Percentiles rank a stretch among this genome's conserved stretches.
Evolutionary conservation across 2,797 vertebrate species (phyloP).

Genomic region (Lagodon rhomboides): DNA sequence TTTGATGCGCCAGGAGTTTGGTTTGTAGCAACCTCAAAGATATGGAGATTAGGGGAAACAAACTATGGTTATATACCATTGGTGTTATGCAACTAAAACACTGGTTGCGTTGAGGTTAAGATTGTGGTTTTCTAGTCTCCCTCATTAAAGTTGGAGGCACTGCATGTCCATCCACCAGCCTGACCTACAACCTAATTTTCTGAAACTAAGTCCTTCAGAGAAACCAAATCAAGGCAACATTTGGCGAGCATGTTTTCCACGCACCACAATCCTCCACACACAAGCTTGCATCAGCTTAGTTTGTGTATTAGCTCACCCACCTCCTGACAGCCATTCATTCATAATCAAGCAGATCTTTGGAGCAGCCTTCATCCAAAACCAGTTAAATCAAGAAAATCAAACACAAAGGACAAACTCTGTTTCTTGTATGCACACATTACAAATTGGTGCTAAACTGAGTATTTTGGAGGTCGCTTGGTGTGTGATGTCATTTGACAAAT

Average conservation of each 20-base stretch:
- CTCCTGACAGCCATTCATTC: conserved; percentile 14
- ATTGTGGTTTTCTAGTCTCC: background rate
- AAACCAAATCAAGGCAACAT: conserved; percentile 11
- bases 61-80: background rate
- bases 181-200: background rate
- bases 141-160: background rate
- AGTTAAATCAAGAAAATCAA: background rate
- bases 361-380: background rate
- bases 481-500: conserved; percentile 39
- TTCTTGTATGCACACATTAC: background rate
- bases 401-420: background rate
- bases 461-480: conserved; percentile 9
- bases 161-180: background rate
- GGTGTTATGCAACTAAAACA: background rate
- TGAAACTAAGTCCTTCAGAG: conserved; percentile 7
- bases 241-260: background rate
- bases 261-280: background rate
- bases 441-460: background rate
- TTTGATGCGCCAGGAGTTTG: too few species aligned
- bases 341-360: background rate
- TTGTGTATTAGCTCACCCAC: background rate
- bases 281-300: background rate
- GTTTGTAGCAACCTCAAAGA: too few species aligned
- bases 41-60: background rate
- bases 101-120: background rate